These are phyloP conservation scores for Physella acuta DNA, from an alignment of 1,140 invertebrate genomes.

Conservation along the genomic window DNA sequence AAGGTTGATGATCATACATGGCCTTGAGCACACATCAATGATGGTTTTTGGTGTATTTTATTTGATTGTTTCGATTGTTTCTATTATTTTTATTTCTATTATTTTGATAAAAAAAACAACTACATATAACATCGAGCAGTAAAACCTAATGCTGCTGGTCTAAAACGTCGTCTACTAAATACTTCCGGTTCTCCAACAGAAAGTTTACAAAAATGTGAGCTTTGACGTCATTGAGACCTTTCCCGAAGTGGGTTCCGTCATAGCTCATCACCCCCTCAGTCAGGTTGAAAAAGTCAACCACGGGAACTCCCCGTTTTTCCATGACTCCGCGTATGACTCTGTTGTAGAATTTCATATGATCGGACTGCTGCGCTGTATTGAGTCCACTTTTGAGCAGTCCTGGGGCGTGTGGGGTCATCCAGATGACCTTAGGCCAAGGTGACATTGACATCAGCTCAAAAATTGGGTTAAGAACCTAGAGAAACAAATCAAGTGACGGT, in stretches of 20 bases:
- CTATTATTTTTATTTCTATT: too few species aligned
- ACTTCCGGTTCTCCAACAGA: neutral
- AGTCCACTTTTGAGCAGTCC: neutral
- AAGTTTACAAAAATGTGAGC: neutral
- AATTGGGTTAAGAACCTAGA: neutral
- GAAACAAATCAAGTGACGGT: too few species aligned
- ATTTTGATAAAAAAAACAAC: too few species aligned
- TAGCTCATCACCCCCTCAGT: neutral
- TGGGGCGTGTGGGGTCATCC: neutral
- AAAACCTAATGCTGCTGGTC: too few species aligned
- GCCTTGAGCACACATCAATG: too few species aligned
- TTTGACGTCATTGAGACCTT: neutral
- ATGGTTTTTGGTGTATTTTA: too few species aligned
- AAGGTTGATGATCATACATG: too few species aligned
- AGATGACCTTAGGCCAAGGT: neutral
- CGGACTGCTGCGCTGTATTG: neutral
- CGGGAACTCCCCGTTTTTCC: neutral
- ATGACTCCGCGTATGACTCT: neutral
- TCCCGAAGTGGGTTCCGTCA: neutral
- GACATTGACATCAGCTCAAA: neutral
- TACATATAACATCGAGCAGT: too few species aligned
- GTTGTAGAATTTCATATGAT: neutral
- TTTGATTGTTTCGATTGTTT: too few species aligned
- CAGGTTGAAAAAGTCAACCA: neutral
- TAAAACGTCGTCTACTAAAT: too few species aligned